Conservation (phyloP, 1,140 invertebrate genomes). For the Bombyx mori region ASM3026992v2 NC_085113.1:2434001-2434500, state of each 20-base stretch:
- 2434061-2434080: constrained; percentile 42
- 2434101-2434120: constrained; percentile 33
- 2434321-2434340: background rate
- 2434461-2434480: constrained; percentile 51
- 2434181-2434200: background rate
- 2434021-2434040: constrained; percentile 10
- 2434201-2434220: background rate
- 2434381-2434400: constrained; percentile 46
- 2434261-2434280: constrained; percentile 48
- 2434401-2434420: constrained; percentile 50
- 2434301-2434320: constrained; percentile 26
- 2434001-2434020: constrained; percentile 17
- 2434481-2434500: constrained; percentile 48
- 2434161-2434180: constrained; percentile 27
- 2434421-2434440: constrained; percentile 56
- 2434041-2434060: constrained; percentile 35
- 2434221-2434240: background rate
- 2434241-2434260: constrained; percentile 1
- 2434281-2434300: constrained; percentile 51
- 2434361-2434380: constrained; percentile 30
- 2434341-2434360: constrained; percentile 10
- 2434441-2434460: constrained; percentile 58
- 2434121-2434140: constrained; percentile 35
- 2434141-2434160: constrained; percentile 33
- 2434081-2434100: constrained; percentile 17